Conservation (phyloP, 2,888 invertebrate species). For the Tethea ocularis region DNA sequence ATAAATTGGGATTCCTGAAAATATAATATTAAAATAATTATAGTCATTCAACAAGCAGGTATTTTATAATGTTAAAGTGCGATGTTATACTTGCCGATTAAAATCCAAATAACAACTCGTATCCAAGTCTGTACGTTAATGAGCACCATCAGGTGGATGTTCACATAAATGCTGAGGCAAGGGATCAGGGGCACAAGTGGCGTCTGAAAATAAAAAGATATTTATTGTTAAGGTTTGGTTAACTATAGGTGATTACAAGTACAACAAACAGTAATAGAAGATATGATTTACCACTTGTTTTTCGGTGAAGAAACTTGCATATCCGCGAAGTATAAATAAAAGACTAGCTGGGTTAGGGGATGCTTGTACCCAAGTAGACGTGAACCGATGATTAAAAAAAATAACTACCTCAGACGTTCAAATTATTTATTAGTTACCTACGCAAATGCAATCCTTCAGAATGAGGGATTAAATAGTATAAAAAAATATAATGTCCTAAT, state of each 20-base stretch:
- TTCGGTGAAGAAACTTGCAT: no score
- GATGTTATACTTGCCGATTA: constrained; percentile 84
- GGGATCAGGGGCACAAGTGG: constrained; percentile 93
- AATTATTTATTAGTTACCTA: background rate
- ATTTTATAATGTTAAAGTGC: background rate
- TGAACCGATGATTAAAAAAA: no score
- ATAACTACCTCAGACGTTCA: no score
- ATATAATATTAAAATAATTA: constrained; percentile 11
- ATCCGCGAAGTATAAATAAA: no score
- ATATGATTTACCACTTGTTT: no score
- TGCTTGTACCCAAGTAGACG: no score
- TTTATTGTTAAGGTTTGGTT: background rate
- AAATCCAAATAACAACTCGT: constrained; percentile 92
- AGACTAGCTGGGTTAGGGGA: no score
- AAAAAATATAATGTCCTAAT: background rate
- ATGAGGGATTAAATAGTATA: background rate
- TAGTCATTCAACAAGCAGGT: background rate
- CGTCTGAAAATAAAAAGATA: constrained; percentile 82
- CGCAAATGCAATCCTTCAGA: background rate
- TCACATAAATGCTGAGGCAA: constrained; percentile 90
- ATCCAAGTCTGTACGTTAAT: constrained; percentile 92
- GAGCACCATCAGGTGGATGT: constrained; percentile 93
- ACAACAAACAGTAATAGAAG: no score
- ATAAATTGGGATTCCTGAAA: constrained; percentile 74
- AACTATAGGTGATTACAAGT: no score